Conservation (phyloP, 2,113 vertebrate genomes). For the Pollachius pollachius region DNA sequence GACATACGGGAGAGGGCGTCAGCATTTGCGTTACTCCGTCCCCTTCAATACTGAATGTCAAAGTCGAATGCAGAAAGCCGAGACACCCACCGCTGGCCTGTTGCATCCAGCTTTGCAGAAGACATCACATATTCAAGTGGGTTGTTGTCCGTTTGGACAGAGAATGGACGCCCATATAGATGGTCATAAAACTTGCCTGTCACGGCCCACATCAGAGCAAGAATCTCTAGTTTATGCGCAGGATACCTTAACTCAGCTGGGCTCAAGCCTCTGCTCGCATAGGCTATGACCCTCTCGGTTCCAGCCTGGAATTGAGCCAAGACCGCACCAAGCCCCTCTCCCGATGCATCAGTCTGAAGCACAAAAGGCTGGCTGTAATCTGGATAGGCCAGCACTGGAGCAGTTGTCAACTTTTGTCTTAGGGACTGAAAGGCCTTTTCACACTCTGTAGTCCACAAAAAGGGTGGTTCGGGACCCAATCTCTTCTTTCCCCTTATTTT, state of each 20-base stretch:
- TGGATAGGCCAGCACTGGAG: no score
- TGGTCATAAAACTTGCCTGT: slow-evolving; percentile 10
- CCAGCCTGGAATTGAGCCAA: no score
- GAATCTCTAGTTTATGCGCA: slow-evolving; percentile 2
- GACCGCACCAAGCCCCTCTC: no score
- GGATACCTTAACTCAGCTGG: background rate
- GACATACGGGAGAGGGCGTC: slow-evolving; percentile 30
- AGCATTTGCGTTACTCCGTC: slow-evolving; percentile 18
- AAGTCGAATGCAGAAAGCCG: slow-evolving; percentile 26
- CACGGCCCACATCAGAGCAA: background rate
- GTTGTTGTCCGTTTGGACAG: slow-evolving; percentile 25
- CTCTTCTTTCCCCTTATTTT: slow-evolving; percentile 1
- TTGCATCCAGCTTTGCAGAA: slow-evolving; percentile 23
- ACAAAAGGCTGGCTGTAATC: no score
- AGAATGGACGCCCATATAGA: slow-evolving; percentile 19
- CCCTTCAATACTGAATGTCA: slow-evolving; percentile 25
- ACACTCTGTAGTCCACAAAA: slow-evolving; percentile 1
- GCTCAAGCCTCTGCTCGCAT: slow-evolving; percentile 5
- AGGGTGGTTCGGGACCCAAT: background rate
- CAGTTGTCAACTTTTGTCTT: no score
- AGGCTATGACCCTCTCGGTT: background rate
- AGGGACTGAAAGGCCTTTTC: slow-evolving; percentile 1
- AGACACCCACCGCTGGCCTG: slow-evolving; percentile 25
- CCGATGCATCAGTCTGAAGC: no score
- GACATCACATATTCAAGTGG: slow-evolving; percentile 26